Base-by-base conservation (phyloP, 2,113 vertebrate genomes). In the Guaruba guarouba region DNA sequence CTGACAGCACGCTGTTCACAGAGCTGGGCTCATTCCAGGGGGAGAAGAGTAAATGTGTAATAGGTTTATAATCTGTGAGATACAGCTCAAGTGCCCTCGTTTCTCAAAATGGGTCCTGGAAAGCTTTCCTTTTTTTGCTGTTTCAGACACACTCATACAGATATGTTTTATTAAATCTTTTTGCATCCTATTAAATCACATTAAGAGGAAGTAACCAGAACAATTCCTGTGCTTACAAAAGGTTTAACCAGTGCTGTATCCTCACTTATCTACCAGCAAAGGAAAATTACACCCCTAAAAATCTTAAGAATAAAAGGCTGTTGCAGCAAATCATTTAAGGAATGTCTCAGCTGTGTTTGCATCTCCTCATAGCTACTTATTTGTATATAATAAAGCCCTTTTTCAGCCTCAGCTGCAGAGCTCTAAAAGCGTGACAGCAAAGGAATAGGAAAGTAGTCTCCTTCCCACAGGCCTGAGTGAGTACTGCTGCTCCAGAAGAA, bases 61-160 rank as follows among this genome's bases (percentile, higher is more conserved):
- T 67, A 64, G 71, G 61, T 94, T 96, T 96, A 68, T 86, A 92
- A 96, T 92, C 78, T 93, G 55, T 73, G n/a, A 91, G 71, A 76
- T 51, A 70, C 62, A 85, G 64, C 33, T 91, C 73, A 82, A 87
- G 83, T 82, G 64, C 43, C 14, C 78, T 66, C 51, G 51, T 86
- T 92, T 88, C 76, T 80, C 51, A 24, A 92, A 90, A 90, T 43
- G 9, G 11, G 28, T 73, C 59, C 67, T 80, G 41, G 52, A 89
- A 94, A 92, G 52, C n/a, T 75, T 84, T 35, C 13, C 3, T 48
- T 75, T 79, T 89, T 69, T 62, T 59, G 19, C 49, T 63, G 7
- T 73, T 79, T 74, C 86, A 95, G 46, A 75, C 23, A 83, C 11
- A 64, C 4, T 35, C 22, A 28, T 33, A 37, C 11, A 82, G 3